A percentile compares a stretch with the other conserved stretches of the same genome.
Evolutionary conservation across 2,113 vertebrate genomes (phyloP).

Genomic region (Empidonax traillii): DNA sequence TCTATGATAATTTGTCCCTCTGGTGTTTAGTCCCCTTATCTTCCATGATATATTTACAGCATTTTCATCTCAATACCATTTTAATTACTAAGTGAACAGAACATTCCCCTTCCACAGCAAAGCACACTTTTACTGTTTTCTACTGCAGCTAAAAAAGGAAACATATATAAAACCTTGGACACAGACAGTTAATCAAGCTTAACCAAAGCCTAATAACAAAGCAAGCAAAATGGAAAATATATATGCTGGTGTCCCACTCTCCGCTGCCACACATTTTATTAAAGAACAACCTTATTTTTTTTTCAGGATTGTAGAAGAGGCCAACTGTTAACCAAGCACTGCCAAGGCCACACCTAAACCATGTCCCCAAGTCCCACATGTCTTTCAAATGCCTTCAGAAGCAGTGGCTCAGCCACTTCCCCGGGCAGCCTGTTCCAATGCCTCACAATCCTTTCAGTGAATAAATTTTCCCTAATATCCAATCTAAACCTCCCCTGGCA

Average conservation of each 20-base stretch:
- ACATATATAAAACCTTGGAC: not conserved
- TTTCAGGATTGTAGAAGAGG: not conserved
- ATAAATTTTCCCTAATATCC: not conserved
- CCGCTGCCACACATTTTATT: not conserved
- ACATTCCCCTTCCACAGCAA: not conserved
- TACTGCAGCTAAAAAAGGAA: not conserved
- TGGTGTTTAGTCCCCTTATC: not conserved
- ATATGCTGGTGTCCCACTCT: not conserved
- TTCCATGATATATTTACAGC: not conserved
- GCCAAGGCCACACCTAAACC: not conserved
- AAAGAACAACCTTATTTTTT: not conserved
- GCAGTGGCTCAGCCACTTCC: not conserved
- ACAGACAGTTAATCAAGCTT: slow-evolving; percentile 24
- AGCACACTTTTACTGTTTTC: not conserved
- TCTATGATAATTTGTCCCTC: not conserved
- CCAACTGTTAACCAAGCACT: not conserved
- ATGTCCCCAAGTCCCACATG: not conserved
- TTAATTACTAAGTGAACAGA: not conserved
- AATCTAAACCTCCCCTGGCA: not conserved
- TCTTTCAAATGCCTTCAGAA: not conserved
- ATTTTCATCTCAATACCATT: not conserved
- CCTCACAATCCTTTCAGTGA: not conserved
- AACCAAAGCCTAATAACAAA: slow-evolving; percentile 13
- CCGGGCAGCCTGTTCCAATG: not conserved
- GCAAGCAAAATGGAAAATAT: slow-evolving; percentile 1